Percentiles rank a stretch among this genome's conserved stretches.
phyloP scores from a whole-genome alignment of 2,797 vertebrate genomes.

The Paedocypris micromegethes region DNA sequence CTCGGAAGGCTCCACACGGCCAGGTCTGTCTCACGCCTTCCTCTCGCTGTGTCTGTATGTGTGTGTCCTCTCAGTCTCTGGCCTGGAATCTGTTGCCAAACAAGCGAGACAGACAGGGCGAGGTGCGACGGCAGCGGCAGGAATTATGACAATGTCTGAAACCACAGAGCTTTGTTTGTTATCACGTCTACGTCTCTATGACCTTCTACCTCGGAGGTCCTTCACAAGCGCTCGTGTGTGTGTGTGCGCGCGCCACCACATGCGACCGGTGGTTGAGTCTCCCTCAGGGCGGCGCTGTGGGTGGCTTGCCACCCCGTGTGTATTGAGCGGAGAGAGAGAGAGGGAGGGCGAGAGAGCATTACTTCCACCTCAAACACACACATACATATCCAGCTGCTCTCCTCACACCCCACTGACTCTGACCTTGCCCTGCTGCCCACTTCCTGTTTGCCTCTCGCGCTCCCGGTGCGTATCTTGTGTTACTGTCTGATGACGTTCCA shows the following conservation, averaged over 20 bases:
- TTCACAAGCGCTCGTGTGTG: conserved; percentile 34
- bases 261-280: conserved; percentile 38
- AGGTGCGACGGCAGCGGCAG: neutral
- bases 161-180: conserved; percentile 3
- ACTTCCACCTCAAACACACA: conserved; percentile 44
- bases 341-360: conserved; percentile 33
- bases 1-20: conserved; percentile 87
- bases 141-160: conserved; percentile 1
- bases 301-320: conserved; percentile 32
- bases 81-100: conserved; percentile 87
- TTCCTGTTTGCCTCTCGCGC: conserved; percentile 11
- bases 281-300: conserved; percentile 40
- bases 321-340: conserved; percentile 14
- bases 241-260: conserved; percentile 35
- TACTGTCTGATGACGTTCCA: conserved; percentile 25
- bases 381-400: conserved; percentile 38
- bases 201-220: conserved; percentile 22
- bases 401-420: conserved; percentile 43
- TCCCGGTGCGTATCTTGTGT: conserved; percentile 16
- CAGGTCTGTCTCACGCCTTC: conserved; percentile 82
- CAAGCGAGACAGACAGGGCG: conserved; percentile 50
- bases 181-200: conserved; percentile 17
- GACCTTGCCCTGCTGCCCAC: conserved; percentile 48
- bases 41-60: conserved; percentile 42
- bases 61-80: conserved; percentile 56